A percentile compares a stretch with the other conserved stretches of the same genome.
Evolutionary conservation across 2,888 invertebrate genomes (phyloP).

Genomic region (Parapristionchus giblindavisi): DNA sequence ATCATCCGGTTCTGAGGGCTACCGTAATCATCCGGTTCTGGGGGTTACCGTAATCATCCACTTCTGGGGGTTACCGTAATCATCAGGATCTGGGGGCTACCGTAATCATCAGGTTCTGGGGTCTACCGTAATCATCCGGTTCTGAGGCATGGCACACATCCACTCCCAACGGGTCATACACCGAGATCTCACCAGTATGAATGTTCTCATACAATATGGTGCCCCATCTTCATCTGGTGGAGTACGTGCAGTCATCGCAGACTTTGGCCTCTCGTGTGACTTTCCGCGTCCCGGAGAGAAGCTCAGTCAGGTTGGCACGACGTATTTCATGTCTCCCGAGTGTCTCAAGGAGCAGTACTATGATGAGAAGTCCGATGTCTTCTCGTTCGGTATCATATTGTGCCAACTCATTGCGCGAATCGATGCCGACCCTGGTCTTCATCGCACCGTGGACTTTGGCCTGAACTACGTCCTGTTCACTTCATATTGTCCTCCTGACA

Average conservation of each 20-base stretch:
- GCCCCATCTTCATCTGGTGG: conserved; percentile 71
- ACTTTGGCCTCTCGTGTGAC: conserved; percentile 92
- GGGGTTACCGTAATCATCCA: no score
- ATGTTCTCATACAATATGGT: conserved; percentile 55
- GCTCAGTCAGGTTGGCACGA: conserved; percentile 78
- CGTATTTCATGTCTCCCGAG: conserved; percentile 99
- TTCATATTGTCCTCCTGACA: conserved; percentile 77
- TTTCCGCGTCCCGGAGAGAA: conserved; percentile 77
- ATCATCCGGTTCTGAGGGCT: no score
- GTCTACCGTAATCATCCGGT: no score
- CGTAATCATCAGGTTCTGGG: no score
- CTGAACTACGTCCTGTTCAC: conserved; percentile 93
- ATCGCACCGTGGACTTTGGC: conserved; percentile 81
- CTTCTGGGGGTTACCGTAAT: no score
- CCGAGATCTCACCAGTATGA: conserved; percentile 91
- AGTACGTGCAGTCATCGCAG: conserved; percentile 89
- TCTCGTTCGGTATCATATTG: conserved; percentile 93
- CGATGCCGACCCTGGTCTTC: conserved; percentile 81
- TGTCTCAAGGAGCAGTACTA: conserved; percentile 88
- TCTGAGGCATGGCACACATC: conserved; percentile 88
- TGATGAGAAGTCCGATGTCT: conserved; percentile 83
- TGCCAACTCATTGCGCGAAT: conserved; percentile 94
- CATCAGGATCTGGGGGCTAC: no score
- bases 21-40: no score
- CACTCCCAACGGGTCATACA: conserved; percentile 92